phyloP scores from a whole-genome alignment of 1,140 invertebrate genomes.

The Drosophila pruinosa region DNA sequence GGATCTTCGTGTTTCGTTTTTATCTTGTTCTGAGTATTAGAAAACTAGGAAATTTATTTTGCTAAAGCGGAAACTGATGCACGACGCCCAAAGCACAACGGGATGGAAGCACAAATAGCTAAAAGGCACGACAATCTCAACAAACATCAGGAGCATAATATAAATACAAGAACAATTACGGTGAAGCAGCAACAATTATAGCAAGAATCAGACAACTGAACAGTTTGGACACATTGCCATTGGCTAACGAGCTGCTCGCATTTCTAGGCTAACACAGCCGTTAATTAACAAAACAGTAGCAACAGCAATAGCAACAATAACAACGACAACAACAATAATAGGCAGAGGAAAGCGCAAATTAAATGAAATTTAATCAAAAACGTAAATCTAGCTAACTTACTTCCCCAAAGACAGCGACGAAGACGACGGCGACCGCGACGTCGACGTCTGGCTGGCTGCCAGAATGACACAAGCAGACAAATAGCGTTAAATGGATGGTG shows the following conservation, averaged over 20 bases:
- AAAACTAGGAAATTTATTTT: background rate
- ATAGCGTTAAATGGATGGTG: slow-evolving; percentile 20
- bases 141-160: slow-evolving; percentile 8
- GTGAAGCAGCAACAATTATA: slow-evolving; percentile 36
- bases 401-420: slow-evolving; percentile 28
- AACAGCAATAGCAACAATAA: slow-evolving; percentile 32
- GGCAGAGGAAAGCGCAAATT: slow-evolving; percentile 63
- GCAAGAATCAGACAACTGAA: slow-evolving; percentile 43
- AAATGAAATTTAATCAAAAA: slow-evolving; percentile 78
- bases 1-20: background rate
- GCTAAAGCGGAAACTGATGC: background rate
- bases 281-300: slow-evolving; percentile 53
- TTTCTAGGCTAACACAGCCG: slow-evolving; percentile 46
- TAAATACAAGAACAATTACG: slow-evolving; percentile 17
- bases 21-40: slow-evolving; percentile 8
- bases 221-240: slow-evolving; percentile 34
- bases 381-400: slow-evolving; percentile 73
- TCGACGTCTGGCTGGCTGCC: slow-evolving; percentile 54
- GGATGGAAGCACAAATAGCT: background rate
- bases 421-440: slow-evolving; percentile 2
- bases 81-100: background rate
- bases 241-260: slow-evolving; percentile 65
- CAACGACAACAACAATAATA: slow-evolving; percentile 36
- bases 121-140: slow-evolving; percentile 16
- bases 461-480: slow-evolving; percentile 58